Percentiles rank a stretch among this genome's conserved stretches.
These are phyloP conservation scores for Lottia gigantea DNA, from an alignment of 2,888 invertebrate genomes.

Conservation along the genomic window DNA sequence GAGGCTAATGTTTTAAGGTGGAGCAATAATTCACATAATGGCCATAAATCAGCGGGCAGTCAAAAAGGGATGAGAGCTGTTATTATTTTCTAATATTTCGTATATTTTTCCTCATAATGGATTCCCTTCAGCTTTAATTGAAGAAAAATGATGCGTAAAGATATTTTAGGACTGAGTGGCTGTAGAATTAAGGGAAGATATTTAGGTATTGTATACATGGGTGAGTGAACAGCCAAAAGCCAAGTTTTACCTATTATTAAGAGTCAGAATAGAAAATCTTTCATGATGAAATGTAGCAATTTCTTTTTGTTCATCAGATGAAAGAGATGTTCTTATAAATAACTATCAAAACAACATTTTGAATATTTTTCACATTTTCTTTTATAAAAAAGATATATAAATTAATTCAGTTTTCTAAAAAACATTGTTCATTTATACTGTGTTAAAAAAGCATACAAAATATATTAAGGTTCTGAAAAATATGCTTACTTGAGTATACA, in stretches of 20 bases:
- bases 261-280: background rate
- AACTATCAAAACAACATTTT: too few species aligned
- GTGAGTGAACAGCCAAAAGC: constrained; percentile 10
- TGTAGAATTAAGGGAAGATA: background rate
- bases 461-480: too few species aligned
- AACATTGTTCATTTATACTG: too few species aligned
- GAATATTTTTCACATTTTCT: too few species aligned
- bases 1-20: constrained; percentile 3
- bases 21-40: background rate
- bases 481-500: too few species aligned
- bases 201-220: background rate
- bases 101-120: constrained; percentile 6
- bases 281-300: background rate
- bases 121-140: background rate
- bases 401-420: too few species aligned
- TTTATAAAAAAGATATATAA: too few species aligned
- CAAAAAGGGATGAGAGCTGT: constrained; percentile 1
- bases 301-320: background rate
- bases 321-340: background rate
- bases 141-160: constrained; percentile 5
- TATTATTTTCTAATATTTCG: constrained; percentile 4
- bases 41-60: constrained; percentile 3
- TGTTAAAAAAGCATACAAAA: too few species aligned
- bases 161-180: background rate
- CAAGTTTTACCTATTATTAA: background rate